Conservation (phyloP, 2,113 vertebrate genomes). For the Oceanodroma tethys region DNA sequence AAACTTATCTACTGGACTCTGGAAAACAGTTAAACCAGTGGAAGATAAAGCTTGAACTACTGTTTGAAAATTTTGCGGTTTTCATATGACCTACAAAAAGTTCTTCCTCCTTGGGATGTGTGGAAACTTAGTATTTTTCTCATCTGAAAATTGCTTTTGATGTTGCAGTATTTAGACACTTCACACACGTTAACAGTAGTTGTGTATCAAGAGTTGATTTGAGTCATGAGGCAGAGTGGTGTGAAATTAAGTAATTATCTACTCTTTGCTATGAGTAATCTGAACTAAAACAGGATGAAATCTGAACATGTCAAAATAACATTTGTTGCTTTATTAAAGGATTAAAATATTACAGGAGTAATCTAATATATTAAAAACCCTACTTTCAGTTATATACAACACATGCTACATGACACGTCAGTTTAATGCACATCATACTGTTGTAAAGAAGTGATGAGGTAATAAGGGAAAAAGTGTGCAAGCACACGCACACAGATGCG, state of each 20-base stretch:
- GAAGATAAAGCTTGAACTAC: neutral
- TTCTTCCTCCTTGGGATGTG: neutral
- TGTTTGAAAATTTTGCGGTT: neutral
- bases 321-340: slow-evolving; percentile 72
- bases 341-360: slow-evolving; percentile 68
- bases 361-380: slow-evolving; percentile 67
- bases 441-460: slow-evolving; percentile 71
- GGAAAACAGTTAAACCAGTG: too few species aligned
- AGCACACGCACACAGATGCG: neutral
- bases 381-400: slow-evolving; percentile 72
- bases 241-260: neutral
- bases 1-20: too few species aligned
- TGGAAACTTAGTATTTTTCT: neutral
- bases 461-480: slow-evolving; percentile 36
- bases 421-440: slow-evolving; percentile 53
- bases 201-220: neutral
- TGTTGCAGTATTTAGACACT: neutral
- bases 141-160: neutral
- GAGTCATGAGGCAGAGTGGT: neutral
- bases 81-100: neutral
- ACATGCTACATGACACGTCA: slow-evolving; percentile 62
- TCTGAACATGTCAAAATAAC: slow-evolving; percentile 33
- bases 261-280: neutral
- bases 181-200: neutral
- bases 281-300: neutral